Percentiles rank a stretch among this genome's conserved stretches.
Conservation (phyloP, 1,140 invertebrate species). For the Drosophila oshimai region DNA sequence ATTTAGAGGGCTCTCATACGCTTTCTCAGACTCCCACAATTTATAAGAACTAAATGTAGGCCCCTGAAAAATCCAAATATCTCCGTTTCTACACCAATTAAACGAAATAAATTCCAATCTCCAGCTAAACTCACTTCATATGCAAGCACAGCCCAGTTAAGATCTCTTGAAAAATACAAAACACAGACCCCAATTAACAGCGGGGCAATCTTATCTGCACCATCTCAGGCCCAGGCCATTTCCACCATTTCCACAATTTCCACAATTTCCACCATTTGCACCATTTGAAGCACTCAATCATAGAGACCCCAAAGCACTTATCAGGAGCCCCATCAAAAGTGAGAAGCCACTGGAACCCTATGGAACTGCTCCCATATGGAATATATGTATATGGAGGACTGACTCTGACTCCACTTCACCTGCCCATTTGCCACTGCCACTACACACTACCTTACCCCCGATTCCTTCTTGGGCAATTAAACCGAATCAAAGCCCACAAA, state of each 20-base stretch:
- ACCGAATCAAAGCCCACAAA: slow-evolving; percentile 49
- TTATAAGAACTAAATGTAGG: too few relatives aligned
- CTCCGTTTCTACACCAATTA: slow-evolving; percentile 3
- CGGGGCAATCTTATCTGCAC: slow-evolving; percentile 23
- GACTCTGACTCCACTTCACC: slow-evolving; percentile 36
- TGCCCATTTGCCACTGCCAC: neutral
- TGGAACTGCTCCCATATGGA: neutral
- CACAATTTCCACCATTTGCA: too few relatives aligned
- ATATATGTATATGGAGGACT: neutral
- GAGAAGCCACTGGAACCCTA: slow-evolving; percentile 3
- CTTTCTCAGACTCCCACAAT: too few relatives aligned
- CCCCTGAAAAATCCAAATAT: neutral
- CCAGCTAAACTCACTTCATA: slow-evolving; percentile 4
- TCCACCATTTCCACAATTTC: slow-evolving; percentile 14
- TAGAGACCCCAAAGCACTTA: slow-evolving; percentile 15
- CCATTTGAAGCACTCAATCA: slow-evolving; percentile 38
- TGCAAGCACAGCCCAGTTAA: slow-evolving; percentile 24
- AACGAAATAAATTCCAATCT: neutral
- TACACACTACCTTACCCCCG: neutral
- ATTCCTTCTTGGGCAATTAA: slow-evolving; percentile 46
- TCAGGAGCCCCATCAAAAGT: slow-evolving; percentile 19
- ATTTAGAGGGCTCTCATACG: too few relatives aligned
- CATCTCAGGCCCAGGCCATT: slow-evolving; percentile 18
- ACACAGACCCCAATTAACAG: slow-evolving; percentile 31
- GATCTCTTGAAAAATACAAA: neutral